Conservation (phyloP, 1,140 invertebrate genomes). For the Dolichoris vasculosae region DNA sequence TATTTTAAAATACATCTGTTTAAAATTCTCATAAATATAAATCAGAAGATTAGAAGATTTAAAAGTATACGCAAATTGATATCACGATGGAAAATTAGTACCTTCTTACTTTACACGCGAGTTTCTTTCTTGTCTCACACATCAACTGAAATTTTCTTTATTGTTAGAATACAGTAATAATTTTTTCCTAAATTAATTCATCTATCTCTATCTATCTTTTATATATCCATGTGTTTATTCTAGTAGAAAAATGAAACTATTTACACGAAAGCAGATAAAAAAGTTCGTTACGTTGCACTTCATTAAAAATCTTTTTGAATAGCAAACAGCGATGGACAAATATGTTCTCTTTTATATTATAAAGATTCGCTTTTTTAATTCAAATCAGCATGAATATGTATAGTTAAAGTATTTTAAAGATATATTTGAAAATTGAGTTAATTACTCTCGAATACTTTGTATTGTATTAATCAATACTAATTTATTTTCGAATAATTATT, state of each 20-base stretch:
- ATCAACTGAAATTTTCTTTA: background rate
- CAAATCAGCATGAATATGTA: background rate
- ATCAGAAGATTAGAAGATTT: background rate
- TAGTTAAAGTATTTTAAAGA: background rate
- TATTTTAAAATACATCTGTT: too few relatives aligned
- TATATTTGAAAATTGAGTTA: background rate
- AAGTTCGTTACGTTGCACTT: slow-evolving; percentile 25
- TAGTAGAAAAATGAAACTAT: background rate
- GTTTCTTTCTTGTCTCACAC: background rate
- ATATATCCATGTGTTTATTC: background rate
- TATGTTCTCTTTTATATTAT: background rate
- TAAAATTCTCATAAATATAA: slow-evolving; percentile 4
- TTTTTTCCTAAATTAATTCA: slow-evolving; percentile 29
- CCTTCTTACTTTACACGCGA: slow-evolving; percentile 7
- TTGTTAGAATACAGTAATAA: slow-evolving; percentile 33
- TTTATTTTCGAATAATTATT: background rate
- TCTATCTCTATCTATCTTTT: background rate
- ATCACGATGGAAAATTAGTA: background rate
- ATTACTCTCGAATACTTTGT: background rate
- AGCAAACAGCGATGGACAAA: background rate
- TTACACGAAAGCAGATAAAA: slow-evolving; percentile 5
- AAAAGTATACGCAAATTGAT: background rate
- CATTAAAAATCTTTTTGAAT: slow-evolving; percentile 1
- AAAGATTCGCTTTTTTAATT: slow-evolving; percentile 18
- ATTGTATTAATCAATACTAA: background rate